These are phyloP conservation scores for Drosophila hydei DNA, from an alignment of 1,140 invertebrate species.

Conservation along the genomic window DNA sequence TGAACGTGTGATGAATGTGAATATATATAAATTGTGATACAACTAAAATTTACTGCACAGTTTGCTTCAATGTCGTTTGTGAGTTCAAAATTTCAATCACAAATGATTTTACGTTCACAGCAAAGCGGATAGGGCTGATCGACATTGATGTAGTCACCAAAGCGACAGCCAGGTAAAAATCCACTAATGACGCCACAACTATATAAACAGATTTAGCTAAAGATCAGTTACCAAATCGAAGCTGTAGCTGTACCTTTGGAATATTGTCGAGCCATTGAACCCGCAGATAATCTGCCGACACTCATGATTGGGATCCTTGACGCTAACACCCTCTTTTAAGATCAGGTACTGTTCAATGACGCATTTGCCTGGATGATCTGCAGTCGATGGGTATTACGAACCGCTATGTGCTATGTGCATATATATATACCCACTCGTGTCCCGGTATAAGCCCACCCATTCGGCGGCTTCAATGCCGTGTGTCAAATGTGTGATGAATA, in stretches of 20 bases:
- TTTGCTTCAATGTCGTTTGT: conserved; percentile 2
- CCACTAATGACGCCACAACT: conserved; percentile 52
- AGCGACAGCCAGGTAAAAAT: conserved; percentile 6
- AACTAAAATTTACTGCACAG: neutral
- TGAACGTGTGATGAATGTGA: too few species aligned
- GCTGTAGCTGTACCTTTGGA: conserved; percentile 45
- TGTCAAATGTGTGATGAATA: conserved; percentile 3
- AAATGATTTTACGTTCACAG: conserved; percentile 31
- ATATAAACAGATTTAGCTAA: neutral
- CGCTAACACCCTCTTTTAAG: conserved; percentile 40
- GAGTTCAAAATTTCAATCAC: neutral
- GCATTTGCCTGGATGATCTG: conserved; percentile 63
- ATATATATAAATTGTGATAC: neutral
- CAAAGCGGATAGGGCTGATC: conserved; percentile 52
- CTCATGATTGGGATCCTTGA: conserved; percentile 61
- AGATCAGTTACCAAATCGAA: neutral
- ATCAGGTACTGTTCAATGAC: conserved; percentile 39
- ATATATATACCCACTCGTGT: conserved; percentile 41
- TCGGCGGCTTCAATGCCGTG: conserved; percentile 22
- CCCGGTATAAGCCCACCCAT: conserved; percentile 24
- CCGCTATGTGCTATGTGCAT: too few species aligned
- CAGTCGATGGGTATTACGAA: neutral
- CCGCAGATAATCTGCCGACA: conserved; percentile 65
- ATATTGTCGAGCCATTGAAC: conserved; percentile 20
- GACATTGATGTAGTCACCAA: conserved; percentile 13